Evolutionary conservation across 2,888 invertebrate species (phyloP), one percentile per base, ranked within the genome.

Genomic region (Sminthurinus aureus): DNA sequence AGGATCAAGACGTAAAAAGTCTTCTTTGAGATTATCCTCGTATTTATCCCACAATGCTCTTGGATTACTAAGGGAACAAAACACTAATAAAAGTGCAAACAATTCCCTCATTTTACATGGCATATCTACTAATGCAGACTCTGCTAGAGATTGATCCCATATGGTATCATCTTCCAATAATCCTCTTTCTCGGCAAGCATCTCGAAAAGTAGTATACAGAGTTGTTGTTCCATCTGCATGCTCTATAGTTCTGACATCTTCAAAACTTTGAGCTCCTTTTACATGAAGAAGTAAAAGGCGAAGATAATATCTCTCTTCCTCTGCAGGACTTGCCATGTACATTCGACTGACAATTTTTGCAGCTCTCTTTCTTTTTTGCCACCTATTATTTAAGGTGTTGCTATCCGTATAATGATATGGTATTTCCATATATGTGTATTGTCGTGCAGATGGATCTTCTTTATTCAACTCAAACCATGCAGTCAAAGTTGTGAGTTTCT

Each of bases 251-350:
- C 86, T 83, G 22, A 90, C 79, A 83, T 89, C 84, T 81, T 89
- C 83, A 85, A 88, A 90, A 84, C 87, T 88, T 67, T 79, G 89
- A n/a, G 89, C 88, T 50, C 89, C 89, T 86, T 86, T 88, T 0
- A 89, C 85, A 52, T 88, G 85, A n/a, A 24, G 24, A 0, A 88
- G 84, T 24, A 90, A 86, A 13, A 90, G 83, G 38, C 89, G 85
- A 18, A 90, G 83, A 80, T 88, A 86, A 85, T 85, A 89, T 20
- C 87, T 84, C 88, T 90, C 89, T 6, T 69, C 77, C 74, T 90
- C 89, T 22, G 82, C 81, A n/a, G 89, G 87, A 66, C 85, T 87
- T 24, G 89, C 88, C 51, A 87, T 82, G 80, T 89, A 89, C 84
- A 89, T 89, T 77, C 89, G 38, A 6, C 38, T 79, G n/a, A 87